Conservation (phyloP, 2,888 invertebrate species). For the Latrodectus elegans region DNA sequence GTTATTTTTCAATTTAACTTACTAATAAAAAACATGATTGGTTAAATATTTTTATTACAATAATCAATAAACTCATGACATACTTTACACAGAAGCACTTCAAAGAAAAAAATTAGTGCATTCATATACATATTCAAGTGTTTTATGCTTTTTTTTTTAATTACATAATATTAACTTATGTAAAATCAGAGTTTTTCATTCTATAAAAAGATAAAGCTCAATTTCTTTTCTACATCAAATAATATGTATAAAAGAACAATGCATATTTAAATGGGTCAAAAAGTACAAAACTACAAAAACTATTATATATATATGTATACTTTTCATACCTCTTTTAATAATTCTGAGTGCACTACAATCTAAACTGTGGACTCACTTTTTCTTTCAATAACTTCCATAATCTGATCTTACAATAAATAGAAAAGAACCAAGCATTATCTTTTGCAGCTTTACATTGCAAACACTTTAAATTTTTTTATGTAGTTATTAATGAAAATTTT, state of each 20-base stretch:
- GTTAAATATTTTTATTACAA: background rate
- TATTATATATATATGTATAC: background rate
- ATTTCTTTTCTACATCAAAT: conserved; percentile 1
- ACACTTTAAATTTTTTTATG: too few relatives aligned
- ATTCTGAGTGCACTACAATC: too few relatives aligned
- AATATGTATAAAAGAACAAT: conserved; percentile 4
- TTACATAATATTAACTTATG: background rate
- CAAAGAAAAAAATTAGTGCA: background rate
- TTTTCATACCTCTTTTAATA: too few relatives aligned
- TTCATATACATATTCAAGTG: background rate
- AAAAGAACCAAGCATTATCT: too few relatives aligned
- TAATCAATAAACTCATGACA: background rate
- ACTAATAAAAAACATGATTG: background rate
- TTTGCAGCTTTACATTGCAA: too few relatives aligned
- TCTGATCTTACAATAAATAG: too few relatives aligned
- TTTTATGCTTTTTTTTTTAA: background rate
- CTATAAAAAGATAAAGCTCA: conserved; percentile 12
- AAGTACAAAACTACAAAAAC: conserved; percentile 6
- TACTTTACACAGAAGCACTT: conserved; percentile 4
- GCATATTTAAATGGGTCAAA: background rate
- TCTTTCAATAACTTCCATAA: too few relatives aligned
- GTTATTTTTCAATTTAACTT: too few relatives aligned
- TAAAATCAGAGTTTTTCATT: background rate
- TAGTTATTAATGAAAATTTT: too few relatives aligned
- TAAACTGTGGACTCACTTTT: too few relatives aligned